phyloP scores from a whole-genome alignment of 2,113 vertebrate genomes.

The Ifrita kowaldi region DNA sequence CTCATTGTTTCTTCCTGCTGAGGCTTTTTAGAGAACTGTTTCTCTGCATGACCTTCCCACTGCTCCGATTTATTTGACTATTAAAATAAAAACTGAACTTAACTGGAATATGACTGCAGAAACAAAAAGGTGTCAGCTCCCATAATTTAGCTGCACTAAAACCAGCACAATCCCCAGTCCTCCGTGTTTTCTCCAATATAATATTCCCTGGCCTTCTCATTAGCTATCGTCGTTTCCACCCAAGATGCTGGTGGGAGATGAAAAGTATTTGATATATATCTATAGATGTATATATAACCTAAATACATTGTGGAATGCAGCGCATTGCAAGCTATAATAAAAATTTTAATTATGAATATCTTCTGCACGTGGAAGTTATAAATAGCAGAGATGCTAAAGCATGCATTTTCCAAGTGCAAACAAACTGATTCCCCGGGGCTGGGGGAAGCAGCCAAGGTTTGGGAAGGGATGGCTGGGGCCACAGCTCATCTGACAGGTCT shows the following conservation, averaged over 20 bases:
- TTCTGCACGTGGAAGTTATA: neutral
- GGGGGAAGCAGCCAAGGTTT: neutral
- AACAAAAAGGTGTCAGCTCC: neutral
- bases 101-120: neutral
- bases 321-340: neutral
- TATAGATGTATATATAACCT: neutral
- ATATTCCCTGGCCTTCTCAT: constrained; percentile 32
- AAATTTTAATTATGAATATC: neutral
- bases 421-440: neutral
- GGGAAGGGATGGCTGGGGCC: neutral
- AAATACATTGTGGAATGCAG: neutral
- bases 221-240: neutral
- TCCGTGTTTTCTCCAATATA: neutral
- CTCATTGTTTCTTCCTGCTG: neutral
- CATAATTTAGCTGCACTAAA: neutral
- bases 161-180: neutral
- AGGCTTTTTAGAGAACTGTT: neutral
- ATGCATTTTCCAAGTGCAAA: neutral
- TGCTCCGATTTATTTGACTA: neutral
- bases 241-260: neutral
- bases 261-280: neutral
- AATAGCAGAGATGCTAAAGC: constrained; percentile 10
- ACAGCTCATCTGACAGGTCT: neutral
- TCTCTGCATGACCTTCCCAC: constrained; percentile 16
- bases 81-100: constrained; percentile 22